Conservation (phyloP, 2,797 vertebrate species). For the Sebastes diploproa region DNA sequence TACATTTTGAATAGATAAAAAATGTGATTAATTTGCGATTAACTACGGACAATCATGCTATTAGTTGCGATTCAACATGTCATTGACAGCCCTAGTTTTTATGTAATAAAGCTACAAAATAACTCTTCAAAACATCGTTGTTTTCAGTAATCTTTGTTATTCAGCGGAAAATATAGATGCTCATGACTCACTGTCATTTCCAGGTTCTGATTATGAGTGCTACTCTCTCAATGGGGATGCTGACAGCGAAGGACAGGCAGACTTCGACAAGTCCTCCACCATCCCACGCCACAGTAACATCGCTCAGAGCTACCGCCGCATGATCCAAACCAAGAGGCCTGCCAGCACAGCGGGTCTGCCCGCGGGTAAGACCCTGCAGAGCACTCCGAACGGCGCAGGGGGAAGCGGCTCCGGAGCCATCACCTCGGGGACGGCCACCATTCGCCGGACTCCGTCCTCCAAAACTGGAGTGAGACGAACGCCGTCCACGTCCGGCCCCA, state of each 20-base stretch:
- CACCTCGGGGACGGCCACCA: conserved; percentile 93
- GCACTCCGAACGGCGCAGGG: conserved; percentile 72
- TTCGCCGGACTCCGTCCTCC: conserved; percentile 95
- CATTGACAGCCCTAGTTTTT: background rate
- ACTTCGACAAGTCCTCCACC: conserved; percentile 98
- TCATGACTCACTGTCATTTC: conserved; percentile 28
- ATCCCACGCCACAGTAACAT: conserved; percentile 97
- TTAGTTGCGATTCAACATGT: too few relatives aligned
- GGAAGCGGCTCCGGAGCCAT: conserved; percentile 63
- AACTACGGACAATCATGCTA: too few relatives aligned
- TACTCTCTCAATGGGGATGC: conserved; percentile 94
- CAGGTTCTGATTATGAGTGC: conserved; percentile 97
- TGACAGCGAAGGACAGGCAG: conserved; percentile 87
- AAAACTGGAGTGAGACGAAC: conserved; percentile 93
- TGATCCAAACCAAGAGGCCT: conserved; percentile 97
- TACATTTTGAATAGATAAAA: too few relatives aligned
- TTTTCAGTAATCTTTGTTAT: conserved; percentile 5
- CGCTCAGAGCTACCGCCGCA: conserved; percentile 96
- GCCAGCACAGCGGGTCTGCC: conserved; percentile 94
- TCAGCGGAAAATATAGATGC: background rate
- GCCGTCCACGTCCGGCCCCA: conserved; percentile 92
- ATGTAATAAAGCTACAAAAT: conserved; percentile 4
- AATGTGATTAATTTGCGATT: too few relatives aligned
- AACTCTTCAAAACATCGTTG: background rate
- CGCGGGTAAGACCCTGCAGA: conserved; percentile 75